Base-by-base conservation (phyloP, 2,888 invertebrate species). In the Acanthosoma haemorrhoidale region DNA sequence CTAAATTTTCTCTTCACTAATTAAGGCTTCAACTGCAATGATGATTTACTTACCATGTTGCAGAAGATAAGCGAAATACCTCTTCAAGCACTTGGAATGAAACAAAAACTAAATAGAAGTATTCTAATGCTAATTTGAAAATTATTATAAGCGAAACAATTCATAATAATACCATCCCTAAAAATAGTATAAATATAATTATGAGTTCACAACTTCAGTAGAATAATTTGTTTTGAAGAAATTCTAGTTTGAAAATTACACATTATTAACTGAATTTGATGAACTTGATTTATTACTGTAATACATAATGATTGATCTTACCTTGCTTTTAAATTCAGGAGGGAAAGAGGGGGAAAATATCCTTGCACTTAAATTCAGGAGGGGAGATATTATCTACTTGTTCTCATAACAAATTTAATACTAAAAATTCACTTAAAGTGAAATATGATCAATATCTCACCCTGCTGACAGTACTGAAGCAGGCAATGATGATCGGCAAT, bases 361-460 rank as follows among this genome's bases (percentile, higher is more conserved):
- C n/a, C n/a, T n/a, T n/a, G n/a, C n/a, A n/a, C n/a, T n/a, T n/a
- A n/a, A n/a, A n/a, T n/a, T n/a, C n/a, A n/a, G n/a, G n/a, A n/a
- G n/a, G n/a, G n/a, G n/a, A n/a, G n/a, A 21, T 51, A 51, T 51
- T 2, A 51, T 51, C 51, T 51, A 51, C 51, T 51, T 51, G 51
- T 25, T 51, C 51, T 51, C 29, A 51, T 51, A 51, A 51, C 25
- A 51, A 25, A 21, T 51, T 51, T 51, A 51, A 51, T 51, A 25
- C 29, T 51, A 51, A n/a, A n/a, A 51, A 25, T 51, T 51, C 51
- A 51, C 29, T 51, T 25, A 25, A 51, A 25, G 51, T 25, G 51
- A 51, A 51, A 51, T 51, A 25, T 51, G 51, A 51, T 51, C 51
- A 51, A n/a, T 51, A 51, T 51, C 51, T 51, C 51, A 51, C 51